phyloP scores from a whole-genome alignment of 2,113 vertebrate genomes.

The Anguilla japonica region DNA sequence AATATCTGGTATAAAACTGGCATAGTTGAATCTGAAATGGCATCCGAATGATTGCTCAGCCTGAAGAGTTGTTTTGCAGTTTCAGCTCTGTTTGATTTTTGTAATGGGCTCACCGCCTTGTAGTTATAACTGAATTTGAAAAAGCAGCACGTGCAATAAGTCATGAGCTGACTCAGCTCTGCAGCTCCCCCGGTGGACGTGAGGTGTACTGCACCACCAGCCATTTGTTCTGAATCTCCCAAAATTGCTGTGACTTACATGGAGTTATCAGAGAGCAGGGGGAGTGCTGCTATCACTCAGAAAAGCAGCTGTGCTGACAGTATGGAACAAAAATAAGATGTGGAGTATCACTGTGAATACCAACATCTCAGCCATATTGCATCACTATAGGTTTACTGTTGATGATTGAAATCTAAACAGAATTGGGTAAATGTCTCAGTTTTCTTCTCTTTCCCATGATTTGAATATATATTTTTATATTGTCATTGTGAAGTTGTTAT shows the following conservation, averaged over 20 bases:
- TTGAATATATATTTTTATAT: background rate
- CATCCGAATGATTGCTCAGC: background rate
- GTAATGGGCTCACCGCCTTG: background rate
- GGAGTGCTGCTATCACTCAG: background rate
- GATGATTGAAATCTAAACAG: background rate
- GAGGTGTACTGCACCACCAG: background rate
- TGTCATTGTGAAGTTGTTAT: too few relatives aligned
- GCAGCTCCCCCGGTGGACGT: constrained; percentile 30
- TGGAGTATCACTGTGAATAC: background rate
- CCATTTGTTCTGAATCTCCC: background rate
- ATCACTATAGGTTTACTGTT: background rate
- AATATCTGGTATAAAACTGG: background rate
- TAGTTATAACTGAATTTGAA: background rate
- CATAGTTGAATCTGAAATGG: background rate
- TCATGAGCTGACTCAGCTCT: background rate
- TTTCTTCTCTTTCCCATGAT: background rate
- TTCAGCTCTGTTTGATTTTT: background rate
- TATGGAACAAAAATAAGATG: background rate
- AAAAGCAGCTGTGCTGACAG: background rate
- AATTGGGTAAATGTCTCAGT: background rate
- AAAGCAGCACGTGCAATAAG: background rate
- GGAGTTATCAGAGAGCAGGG: background rate
- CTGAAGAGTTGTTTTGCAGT: background rate
- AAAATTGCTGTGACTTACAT: background rate
- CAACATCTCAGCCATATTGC: background rate